These are phyloP conservation scores for Hesperia comma DNA, from an alignment of 2,888 invertebrate species.

Conservation along the genomic window DNA sequence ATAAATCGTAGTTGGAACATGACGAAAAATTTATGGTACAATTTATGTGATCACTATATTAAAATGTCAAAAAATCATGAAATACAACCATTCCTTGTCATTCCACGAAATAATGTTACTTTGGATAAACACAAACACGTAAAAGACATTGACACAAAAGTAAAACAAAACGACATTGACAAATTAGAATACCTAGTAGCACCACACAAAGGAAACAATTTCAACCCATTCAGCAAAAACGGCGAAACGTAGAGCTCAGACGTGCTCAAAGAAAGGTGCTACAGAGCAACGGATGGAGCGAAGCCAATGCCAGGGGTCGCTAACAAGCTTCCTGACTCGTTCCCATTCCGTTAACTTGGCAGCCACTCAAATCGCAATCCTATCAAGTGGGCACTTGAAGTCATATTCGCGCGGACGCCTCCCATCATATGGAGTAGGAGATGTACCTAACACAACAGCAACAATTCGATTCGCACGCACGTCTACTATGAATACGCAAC, in stretches of 20 bases:
- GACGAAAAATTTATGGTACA: background rate
- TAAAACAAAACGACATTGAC: background rate
- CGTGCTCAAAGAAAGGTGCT: slow-evolving; percentile 30
- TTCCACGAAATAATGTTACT: background rate
- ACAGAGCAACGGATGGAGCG: slow-evolving; percentile 31
- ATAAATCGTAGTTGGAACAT: background rate
- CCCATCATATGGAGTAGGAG: slow-evolving; percentile 28
- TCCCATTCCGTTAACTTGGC: slow-evolving; percentile 33
- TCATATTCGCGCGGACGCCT: slow-evolving; percentile 10
- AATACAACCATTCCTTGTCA: no score
- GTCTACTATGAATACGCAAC: slow-evolving; percentile 51
- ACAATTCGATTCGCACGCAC: slow-evolving; percentile 69
- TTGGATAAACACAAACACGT: background rate
- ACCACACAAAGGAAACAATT: slow-evolving; percentile 14
- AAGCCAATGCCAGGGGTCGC: slow-evolving; percentile 29
- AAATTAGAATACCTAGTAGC: background rate
- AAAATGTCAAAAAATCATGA: background rate
- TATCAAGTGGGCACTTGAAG: slow-evolving; percentile 29
- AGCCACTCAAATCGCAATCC: slow-evolving; percentile 28
- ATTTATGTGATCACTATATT: background rate
- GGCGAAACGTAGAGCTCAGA: slow-evolving; percentile 7
- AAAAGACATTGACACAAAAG: background rate
- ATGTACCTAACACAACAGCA: slow-evolving; percentile 36
- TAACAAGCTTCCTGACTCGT: slow-evolving; percentile 35
- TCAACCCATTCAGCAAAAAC: slow-evolving; percentile 19